Evolutionary conservation across 53 echinoderm and acorn worm genomes (phyloP), one percentile per base, ranked within the genome.

Genomic region (Paelopatides confundens): DNA sequence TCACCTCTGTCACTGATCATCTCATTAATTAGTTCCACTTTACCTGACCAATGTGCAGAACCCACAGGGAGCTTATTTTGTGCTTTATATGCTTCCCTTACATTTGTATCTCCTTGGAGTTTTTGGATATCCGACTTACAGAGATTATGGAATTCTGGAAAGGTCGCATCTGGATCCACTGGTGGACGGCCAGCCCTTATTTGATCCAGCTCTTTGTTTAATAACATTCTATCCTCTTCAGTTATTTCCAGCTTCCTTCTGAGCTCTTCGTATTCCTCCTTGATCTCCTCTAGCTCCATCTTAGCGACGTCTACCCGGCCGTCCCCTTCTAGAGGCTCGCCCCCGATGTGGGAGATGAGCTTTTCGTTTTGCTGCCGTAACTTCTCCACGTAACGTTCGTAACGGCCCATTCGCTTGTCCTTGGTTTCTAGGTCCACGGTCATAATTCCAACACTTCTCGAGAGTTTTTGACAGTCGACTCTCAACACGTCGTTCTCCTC

Each of bases 191-290:
- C 78, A 36, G 31, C 66, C 26, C 70, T 91, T 63, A 88, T 87
- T 35, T 91, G 86, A 21, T 49, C 71, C 27, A 91, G 91, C 34
- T 91, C 88, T 28, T 76, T 79, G 36, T 86, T 94, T 74, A 94
- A 63, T 29, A 91, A 68, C 33, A 74, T 74, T 27, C 89, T 88
- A 79, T 91, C 94, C 35, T 85, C 91, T 54, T 94, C 94, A 17
- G 91, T 88, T 24, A 87, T 40, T 32, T 90, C 85, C 11, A 93
- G 35, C 50, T 85, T 93, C 62, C 8, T 54, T 27, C 58, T 81
- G 13, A 81, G 34, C 35, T 81, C 81, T 31, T 53, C 33, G 21
- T 81, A 53, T 52, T 81, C 81, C 52, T 81, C 81, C 24, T 81
- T 81, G 10, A 81, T 10, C 65, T 62, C 40, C 29, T 63, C 84